phyloP scores from a whole-genome alignment of 2,797 vertebrate species.

The Nyctalus aviator region DNA sequence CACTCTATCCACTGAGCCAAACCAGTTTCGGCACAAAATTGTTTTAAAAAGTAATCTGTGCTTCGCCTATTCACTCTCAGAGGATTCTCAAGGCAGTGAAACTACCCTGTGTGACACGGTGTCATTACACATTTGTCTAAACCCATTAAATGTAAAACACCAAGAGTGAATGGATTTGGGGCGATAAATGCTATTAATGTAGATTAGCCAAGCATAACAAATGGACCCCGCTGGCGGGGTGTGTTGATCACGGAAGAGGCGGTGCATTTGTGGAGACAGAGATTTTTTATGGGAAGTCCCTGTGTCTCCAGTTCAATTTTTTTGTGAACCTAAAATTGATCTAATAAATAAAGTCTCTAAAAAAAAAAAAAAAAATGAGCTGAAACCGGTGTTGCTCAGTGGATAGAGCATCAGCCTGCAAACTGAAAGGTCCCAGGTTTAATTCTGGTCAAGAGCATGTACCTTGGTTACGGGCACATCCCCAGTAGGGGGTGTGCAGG shows the following conservation, averaged over 20 bases:
- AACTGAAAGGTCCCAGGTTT: no score
- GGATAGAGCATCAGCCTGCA: no score
- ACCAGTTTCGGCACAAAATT: neutral
- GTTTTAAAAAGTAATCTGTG: neutral
- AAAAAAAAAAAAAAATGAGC: neutral
- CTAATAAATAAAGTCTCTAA: neutral
- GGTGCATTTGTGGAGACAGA: neutral
- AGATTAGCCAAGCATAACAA: neutral
- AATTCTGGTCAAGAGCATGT: no score
- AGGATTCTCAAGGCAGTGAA: neutral
- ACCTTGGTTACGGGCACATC: no score
- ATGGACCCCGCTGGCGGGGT: neutral
- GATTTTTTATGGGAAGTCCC: neutral
- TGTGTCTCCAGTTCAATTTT: neutral
- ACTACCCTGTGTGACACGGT: neutral
- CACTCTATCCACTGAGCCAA: no score
- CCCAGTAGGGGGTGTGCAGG: no score
- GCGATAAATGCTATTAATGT: neutral
- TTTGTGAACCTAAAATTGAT: neutral
- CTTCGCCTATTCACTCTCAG: neutral
- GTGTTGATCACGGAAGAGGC: neutral
- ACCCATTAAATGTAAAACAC: no score
- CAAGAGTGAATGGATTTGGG: neutral
- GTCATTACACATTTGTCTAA: neutral
- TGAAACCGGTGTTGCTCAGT: no score